Evolutionary conservation across 1,140 invertebrate genomes (phyloP).

Genomic region (Drosophila busckii): DNA sequence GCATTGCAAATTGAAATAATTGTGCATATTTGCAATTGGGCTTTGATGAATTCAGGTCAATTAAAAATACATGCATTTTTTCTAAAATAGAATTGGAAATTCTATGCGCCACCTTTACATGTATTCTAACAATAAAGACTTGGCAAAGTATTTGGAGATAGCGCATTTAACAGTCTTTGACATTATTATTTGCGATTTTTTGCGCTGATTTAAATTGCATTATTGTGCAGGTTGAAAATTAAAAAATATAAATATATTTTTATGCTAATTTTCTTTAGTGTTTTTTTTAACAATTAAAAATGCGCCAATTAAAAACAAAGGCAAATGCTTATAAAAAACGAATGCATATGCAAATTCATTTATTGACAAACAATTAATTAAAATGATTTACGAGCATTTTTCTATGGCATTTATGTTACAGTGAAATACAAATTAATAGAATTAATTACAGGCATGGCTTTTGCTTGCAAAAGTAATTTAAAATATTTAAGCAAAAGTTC

Average conservation of each 20-base stretch:
- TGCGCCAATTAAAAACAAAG: conserved; percentile 7
- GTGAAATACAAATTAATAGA: conserved; percentile 57
- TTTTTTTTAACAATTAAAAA: conserved; percentile 48
- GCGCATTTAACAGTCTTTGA: not conserved
- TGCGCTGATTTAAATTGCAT: conserved; percentile 18
- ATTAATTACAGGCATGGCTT: not conserved
- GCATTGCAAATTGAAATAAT: conserved; percentile 30
- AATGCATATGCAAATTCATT: conserved; percentile 63
- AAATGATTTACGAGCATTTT: conserved; percentile 63
- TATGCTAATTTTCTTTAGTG: conserved; percentile 69
- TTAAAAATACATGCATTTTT: no score
- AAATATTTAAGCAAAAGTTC: conserved; percentile 54
- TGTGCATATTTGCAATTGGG: conserved; percentile 2
- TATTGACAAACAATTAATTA: conserved; percentile 76
- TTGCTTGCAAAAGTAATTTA: no score
- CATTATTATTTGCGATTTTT: conserved; percentile 8
- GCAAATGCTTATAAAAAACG: conserved; percentile 6
- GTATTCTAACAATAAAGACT: no score
- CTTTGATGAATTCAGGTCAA: no score
- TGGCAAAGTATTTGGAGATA: no score
- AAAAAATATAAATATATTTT: no score
- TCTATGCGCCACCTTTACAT: no score
- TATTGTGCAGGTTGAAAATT: conserved; percentile 36
- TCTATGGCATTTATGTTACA: conserved; percentile 61
- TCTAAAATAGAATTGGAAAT: no score